Evolutionary conservation across 1,140 invertebrate species (phyloP), one percentile per base, ranked within the genome.

Genomic region (Aphidius ervi): DNA sequence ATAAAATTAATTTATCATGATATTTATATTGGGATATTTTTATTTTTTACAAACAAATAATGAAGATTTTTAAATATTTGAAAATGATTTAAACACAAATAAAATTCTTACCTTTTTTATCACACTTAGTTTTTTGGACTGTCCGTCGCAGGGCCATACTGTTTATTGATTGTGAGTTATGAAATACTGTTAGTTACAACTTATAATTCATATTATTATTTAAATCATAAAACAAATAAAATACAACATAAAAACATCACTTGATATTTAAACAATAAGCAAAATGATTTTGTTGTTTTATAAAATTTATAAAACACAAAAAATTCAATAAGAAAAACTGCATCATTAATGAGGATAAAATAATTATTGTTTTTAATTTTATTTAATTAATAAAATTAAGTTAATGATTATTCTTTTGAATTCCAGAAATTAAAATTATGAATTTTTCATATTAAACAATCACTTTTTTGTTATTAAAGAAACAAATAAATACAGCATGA

Each of bases 111-210:
- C 46, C 46, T 55, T 48, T 6, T 16, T 61, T 5, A 48, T 46
- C 0, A 55, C 37, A 42, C 46, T 56, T 55, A 55, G 31, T 56
- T 10, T 41, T 10, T 23, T 45, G 52, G 10, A 61, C 23, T 31
- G 23, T 61, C 47, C 59, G n/a, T 47, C 50, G 43, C 16, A 56
- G 40, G 43, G 59, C 45, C 59, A 61, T 61, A 45, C 59, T 61
- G 4, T 31, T 31, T 31, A 61, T 52, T 39, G 39, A 48, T 56
- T 54, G 45, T 55, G 40, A 47, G 53, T 42, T 23, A 56, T 66
- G 41, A 49, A 58, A 65, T 4, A 31, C 55, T 56, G 46, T 48
- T 57, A 58, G 23, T 65, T 47, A 55, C 53, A 46, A n/a, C 6
- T 10, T 10, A 52, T 9, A 41, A 16, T 54, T 54, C 5, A n/a